These are phyloP conservation scores for Meloidogyne chitwoodi DNA, from an alignment of 1,140 invertebrate genomes.

Conservation along the genomic window DNA sequence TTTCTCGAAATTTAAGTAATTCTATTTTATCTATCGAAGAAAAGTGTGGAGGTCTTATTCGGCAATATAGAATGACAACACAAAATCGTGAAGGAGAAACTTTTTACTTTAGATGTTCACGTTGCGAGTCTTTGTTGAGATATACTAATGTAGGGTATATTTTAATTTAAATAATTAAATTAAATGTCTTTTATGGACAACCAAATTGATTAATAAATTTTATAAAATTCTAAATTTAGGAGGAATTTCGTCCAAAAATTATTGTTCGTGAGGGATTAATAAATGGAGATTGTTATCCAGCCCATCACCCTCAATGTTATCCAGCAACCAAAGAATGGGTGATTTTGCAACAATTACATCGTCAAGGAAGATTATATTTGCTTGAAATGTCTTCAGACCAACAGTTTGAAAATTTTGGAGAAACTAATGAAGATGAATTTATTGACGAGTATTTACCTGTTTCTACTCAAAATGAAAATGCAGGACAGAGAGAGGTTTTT, in stretches of 20 bases:
- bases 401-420: background rate
- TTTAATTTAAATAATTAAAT: background rate
- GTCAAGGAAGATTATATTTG: conserved; percentile 24
- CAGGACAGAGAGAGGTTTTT: background rate
- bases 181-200: too few species aligned
- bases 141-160: conserved; percentile 22
- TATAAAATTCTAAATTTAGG: background rate
- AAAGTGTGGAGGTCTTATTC: conserved; percentile 1
- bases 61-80: conserved; percentile 37
- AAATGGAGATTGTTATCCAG: conserved; percentile 26
- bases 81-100: conserved; percentile 34
- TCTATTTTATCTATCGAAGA: conserved; percentile 36
- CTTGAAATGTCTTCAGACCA: background rate
- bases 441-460: background rate
- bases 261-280: conserved; percentile 29
- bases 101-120: conserved; percentile 35
- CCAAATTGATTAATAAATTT: background rate
- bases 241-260: conserved; percentile 26
- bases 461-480: background rate
- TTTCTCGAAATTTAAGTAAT: conserved; percentile 33
- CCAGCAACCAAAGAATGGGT: conserved; percentile 28
- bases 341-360: conserved; percentile 32
- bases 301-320: conserved; percentile 30
- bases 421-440: background rate
- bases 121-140: conserved; percentile 34